phyloP scores from a whole-genome alignment of 2,797 vertebrate species.

The Rhincodon typus region DNA sequence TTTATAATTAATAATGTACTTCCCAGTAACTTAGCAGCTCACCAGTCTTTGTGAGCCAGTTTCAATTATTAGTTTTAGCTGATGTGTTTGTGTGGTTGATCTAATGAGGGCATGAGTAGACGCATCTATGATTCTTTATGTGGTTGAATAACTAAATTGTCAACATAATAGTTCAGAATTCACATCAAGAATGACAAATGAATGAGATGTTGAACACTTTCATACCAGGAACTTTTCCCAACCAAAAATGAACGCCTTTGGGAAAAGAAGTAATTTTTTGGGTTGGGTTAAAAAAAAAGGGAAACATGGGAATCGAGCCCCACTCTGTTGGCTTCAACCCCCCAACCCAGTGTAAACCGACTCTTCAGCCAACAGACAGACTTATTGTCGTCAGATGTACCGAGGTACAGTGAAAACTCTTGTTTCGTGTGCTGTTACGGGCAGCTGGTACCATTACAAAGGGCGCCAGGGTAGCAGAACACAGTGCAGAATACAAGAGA shows the following conservation, averaged over 20 bases:
- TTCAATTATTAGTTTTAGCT: neutral
- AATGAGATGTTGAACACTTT: neutral
- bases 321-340: no score
- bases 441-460: no score
- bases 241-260: neutral
- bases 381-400: no score
- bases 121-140: neutral
- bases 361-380: no score
- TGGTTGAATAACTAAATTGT: neutral
- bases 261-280: neutral
- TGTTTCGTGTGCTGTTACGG: no score
- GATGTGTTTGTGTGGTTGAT: neutral
- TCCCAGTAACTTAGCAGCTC: neutral
- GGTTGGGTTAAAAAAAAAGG: no score
- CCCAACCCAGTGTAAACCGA: no score
- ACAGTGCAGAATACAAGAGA: no score
- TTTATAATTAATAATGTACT: neutral
- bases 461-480: no score
- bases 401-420: no score
- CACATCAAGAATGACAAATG: neutral
- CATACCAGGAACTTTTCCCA: neutral
- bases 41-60: neutral
- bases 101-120: neutral
- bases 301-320: neutral
- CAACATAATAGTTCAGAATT: neutral